phyloP scores from a whole-genome alignment of 2,888 invertebrate species.

The Drosophila mercatorum region DNA sequence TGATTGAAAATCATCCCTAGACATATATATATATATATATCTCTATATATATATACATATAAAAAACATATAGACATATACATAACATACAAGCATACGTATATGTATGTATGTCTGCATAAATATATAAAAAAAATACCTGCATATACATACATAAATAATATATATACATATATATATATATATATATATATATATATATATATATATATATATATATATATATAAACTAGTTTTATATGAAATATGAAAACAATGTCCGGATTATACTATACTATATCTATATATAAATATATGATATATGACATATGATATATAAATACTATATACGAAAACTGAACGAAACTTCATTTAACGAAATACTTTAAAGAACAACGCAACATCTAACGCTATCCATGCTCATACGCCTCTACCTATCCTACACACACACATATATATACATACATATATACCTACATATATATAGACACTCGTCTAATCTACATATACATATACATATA shows the following conservation, averaged over 20 bases:
- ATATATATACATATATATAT: slow-evolving; percentile 24
- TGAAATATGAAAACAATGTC: slow-evolving; percentile 38
- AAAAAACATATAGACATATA: slow-evolving; percentile 36
- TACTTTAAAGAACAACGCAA: slow-evolving; percentile 40
- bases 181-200: slow-evolving; percentile 1
- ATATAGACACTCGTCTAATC: slow-evolving; percentile 19
- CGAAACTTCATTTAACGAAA: slow-evolving; percentile 21
- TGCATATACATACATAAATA: slow-evolving; percentile 38
- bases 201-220: slow-evolving; percentile 26
- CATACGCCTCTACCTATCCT: slow-evolving; percentile 45
- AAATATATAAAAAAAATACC: slow-evolving; percentile 36
- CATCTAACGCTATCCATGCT: slow-evolving; percentile 39
- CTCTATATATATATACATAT: slow-evolving; percentile 38
- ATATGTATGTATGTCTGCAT: slow-evolving; percentile 28
- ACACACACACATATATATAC: neutral
- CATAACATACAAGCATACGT: slow-evolving; percentile 40
- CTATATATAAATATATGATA: slow-evolving; percentile 5
- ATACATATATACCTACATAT: slow-evolving; percentile 8
- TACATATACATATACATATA: slow-evolving; percentile 16
- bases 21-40: slow-evolving; percentile 59
- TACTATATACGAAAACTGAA: slow-evolving; percentile 25
- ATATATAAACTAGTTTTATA: slow-evolving; percentile 54
- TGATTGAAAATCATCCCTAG: slow-evolving; percentile 83
- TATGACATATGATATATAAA: neutral
- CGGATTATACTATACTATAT: slow-evolving; percentile 42